A percentile compares a stretch with the other conserved stretches of the same genome.
Conservation (phyloP, 2,797 vertebrate genomes). For the Sebastes aleutianus region DNA sequence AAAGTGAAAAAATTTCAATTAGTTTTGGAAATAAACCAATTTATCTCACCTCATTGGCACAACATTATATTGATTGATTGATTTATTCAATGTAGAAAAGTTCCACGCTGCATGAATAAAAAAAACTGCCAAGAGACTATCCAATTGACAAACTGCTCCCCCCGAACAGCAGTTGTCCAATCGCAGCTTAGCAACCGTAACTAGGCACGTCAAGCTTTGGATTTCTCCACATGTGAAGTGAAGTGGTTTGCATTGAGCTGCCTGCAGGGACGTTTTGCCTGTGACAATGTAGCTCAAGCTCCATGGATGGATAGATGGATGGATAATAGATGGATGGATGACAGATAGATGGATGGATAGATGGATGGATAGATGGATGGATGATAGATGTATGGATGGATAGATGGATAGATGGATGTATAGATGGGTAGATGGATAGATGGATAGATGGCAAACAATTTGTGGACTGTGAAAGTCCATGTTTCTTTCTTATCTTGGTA, state of each 20-base stretch:
- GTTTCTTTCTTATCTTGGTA: too few species aligned
- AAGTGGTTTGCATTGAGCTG: neutral
- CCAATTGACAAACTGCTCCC: neutral
- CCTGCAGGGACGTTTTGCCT: neutral
- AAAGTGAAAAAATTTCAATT: neutral
- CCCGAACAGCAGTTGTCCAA: neutral
- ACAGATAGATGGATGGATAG: too few species aligned
- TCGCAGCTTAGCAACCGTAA: constrained; percentile 4
- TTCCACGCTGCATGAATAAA: neutral
- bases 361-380: too few species aligned
- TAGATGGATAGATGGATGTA: too few species aligned
- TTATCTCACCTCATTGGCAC: neutral
- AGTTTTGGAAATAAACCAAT: neutral
- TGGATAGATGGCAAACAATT: too few species aligned
- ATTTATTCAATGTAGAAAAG: neutral
- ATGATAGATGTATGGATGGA: too few species aligned
- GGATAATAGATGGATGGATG: too few species aligned
- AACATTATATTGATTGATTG: neutral
- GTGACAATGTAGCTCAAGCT: neutral
- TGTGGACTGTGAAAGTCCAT: too few species aligned
- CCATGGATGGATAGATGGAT: too few species aligned
- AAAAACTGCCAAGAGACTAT: neutral
- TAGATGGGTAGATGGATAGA: too few species aligned
- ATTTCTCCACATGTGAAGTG: neutral
- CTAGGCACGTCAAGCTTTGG: neutral